Base-by-base conservation (phyloP, 2,797 vertebrate species). In the Pangasius sanitwongsei region DNA sequence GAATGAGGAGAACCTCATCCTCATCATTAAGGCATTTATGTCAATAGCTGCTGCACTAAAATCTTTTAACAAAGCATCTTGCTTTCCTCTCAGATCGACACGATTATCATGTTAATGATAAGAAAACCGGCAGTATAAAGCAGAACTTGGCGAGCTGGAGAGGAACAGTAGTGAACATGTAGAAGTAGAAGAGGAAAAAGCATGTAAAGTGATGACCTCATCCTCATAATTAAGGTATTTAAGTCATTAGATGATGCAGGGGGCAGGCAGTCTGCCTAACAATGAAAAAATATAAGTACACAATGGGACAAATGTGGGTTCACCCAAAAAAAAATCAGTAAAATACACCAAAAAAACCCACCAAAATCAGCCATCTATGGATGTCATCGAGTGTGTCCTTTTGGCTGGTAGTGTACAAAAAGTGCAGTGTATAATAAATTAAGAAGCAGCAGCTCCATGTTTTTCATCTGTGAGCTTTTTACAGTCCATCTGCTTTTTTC, bases 1-100 rank as follows among this genome's bases (percentile, higher is more conserved):
- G 87, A 88, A 61, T 12, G 18, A 85, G 28, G 34, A 83, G 31
- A 25, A 89, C 25, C 85, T 91, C 83, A 2, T 81, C 0, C 55
- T 61, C 44, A 74, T 53, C 69, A 81, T 59, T 57, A 59, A 87
- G 16, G 37, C 34, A 34, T 37, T 70, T 34, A 18, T 37, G 37
- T 70, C n/a, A 70, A 37, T 34, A 37, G 31, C 7, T 2, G 16
- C 31, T 0, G n/a, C 31, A 44, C 18, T 11, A 72, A 20, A 72
- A 9, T 9, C 69, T 41, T 31, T 13, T 31, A 70, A 70, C 67
- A 37, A 41, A 23, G 75, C 28, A 20, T 53, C 15, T 31, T 53
- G 28, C 13, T 9, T 78, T 28, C 75, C 28, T 18, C 28, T n/a
- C 2, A 53, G 28, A 78, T 78, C 13, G n/a, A 9, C 12, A 31